A percentile compares a stretch with the other conserved stretches of the same genome.
Conservation (phyloP, 2,797 vertebrate species). For the Tenualosa ilisha region DNA sequence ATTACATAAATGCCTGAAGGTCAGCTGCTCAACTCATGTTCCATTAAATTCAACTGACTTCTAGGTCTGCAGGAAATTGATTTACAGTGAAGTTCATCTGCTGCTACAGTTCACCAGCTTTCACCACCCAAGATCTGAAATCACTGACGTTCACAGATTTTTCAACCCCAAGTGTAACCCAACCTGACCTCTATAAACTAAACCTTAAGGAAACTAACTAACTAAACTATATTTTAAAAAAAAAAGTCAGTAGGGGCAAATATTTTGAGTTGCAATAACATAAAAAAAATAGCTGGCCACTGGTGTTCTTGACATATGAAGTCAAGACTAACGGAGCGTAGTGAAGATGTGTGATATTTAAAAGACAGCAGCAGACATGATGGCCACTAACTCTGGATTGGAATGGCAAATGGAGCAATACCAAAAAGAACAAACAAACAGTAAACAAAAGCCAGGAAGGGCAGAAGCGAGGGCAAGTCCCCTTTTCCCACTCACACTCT, state of each 20-base stretch:
- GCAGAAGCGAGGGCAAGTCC: neutral
- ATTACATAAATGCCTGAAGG: neutral
- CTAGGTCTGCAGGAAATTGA: neutral
- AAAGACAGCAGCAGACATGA: neutral
- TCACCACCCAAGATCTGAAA: neutral
- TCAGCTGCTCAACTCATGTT: neutral
- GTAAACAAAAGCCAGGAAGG: neutral
- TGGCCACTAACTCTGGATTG: neutral
- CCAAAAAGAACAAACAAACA: neutral
- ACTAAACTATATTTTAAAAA: neutral
- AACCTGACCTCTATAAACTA: neutral
- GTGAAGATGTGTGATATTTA: too few species aligned
- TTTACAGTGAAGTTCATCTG: neutral
- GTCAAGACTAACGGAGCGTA: too few species aligned
- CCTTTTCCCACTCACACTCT: neutral
- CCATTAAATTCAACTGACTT: neutral
- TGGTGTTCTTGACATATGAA: too few species aligned
- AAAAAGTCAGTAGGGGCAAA: too few species aligned
- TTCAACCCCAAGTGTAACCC: neutral
- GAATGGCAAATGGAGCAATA: conserved; percentile 5
- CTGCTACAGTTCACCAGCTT: neutral
- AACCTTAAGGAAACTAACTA: neutral
- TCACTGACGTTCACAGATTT: neutral
- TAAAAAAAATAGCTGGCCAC: too few species aligned
- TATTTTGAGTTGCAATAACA: too few species aligned